Evolutionary conservation across 2,797 vertebrate species (phyloP).

Genomic region (Sternotherus odoratus): DNA sequence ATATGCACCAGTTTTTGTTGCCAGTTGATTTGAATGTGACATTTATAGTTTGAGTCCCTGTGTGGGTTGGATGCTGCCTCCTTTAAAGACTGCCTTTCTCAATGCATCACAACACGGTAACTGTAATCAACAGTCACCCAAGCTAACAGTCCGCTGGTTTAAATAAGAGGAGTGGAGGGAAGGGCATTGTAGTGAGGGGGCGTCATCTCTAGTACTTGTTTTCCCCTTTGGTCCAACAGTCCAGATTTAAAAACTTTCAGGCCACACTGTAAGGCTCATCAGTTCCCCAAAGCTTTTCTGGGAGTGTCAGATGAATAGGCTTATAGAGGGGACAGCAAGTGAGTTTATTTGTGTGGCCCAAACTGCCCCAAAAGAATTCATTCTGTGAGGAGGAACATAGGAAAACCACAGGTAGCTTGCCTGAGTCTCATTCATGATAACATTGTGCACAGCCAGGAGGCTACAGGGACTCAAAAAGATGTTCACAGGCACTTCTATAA

Average conservation of each 20-base stretch:
- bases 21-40: not conserved
- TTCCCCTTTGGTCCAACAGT: too few relatives aligned
- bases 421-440: not conserved
- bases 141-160: fast-evolving
- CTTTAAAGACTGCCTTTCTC: not conserved
- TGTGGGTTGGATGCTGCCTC: fast-evolving
- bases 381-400: fast-evolving
- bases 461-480: fast-evolving
- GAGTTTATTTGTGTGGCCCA: fast-evolving
- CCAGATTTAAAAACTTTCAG: fast-evolving
- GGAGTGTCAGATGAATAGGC: fast-evolving
- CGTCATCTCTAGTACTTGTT: not conserved
- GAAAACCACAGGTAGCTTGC: fast-evolving
- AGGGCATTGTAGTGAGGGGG: fast-evolving
- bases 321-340: fast-evolving
- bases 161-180: not conserved
- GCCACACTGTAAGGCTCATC: not conserved
- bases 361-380: fast-evolving
- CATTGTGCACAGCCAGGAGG: not conserved
- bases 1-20: not conserved
- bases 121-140: not conserved
- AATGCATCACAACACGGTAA: fast-evolving
- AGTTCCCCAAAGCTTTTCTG: not conserved
- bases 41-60: not conserved
- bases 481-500: not conserved